Conservation (phyloP, 2,797 vertebrate species). For the Sebastes cheni region DNA sequence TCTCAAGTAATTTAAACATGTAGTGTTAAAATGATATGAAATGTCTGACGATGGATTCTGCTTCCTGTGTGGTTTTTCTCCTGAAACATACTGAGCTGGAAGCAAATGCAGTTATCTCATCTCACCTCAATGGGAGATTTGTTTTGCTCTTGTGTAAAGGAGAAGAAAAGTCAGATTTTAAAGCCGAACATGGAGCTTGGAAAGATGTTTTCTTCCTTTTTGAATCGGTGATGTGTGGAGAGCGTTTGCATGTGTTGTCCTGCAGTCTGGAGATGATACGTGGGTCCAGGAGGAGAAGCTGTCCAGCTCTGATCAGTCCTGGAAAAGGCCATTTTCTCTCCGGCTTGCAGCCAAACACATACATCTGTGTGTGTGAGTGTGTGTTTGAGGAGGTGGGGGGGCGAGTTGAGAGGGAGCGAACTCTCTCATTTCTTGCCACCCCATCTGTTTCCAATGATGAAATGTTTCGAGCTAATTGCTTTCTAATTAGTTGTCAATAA, state of each 20-base stretch:
- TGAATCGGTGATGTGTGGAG: not conserved
- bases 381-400: slow-evolving; percentile 14
- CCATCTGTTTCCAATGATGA: slow-evolving; percentile 84
- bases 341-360: slow-evolving; percentile 34
- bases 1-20: slow-evolving; percentile 1
- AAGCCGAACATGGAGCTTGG: not conserved
- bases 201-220: not conserved
- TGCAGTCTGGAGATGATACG: slow-evolving; percentile 13
- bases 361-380: not conserved
- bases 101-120: not conserved
- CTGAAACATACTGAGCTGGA: slow-evolving; percentile 11
- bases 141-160: not conserved
- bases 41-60: not conserved
- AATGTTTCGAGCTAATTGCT: slow-evolving; percentile 77
- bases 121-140: not conserved
- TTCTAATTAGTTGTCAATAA: slow-evolving; percentile 86
- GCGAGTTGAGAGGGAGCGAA: slow-evolving; percentile 3
- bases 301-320: slow-evolving; percentile 37
- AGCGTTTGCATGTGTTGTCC: slow-evolving; percentile 2
- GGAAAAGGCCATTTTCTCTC: slow-evolving; percentile 48
- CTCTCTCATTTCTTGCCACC: slow-evolving; percentile 59
- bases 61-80: slow-evolving; percentile 9
- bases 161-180: not conserved
- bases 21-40: slow-evolving; percentile 10
- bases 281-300: slow-evolving; percentile 37